Evolutionary conservation across 2,888 invertebrate species (phyloP), one percentile per base, ranked within the genome.

Genomic region (Synanthedon formicaeformis): DNA sequence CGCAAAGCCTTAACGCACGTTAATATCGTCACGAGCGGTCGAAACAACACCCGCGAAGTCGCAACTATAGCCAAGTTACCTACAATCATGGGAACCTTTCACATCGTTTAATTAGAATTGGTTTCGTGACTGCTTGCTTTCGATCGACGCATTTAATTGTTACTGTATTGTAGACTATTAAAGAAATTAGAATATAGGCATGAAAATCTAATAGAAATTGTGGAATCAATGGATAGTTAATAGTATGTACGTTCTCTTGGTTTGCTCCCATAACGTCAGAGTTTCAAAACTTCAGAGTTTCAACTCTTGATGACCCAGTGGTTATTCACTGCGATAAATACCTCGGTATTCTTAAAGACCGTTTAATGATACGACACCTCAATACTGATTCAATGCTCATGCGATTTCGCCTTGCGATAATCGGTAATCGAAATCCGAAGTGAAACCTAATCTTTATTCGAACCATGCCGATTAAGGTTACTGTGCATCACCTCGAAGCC

Each of bases 31-130:
- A 54, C 48, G 50, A 53, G 53, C 50, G 50, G 45, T 53, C n/a
- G 27, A 27, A 27, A 8, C 45, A 34, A 10, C 34, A 10, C 34
- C 34, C 34, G 34, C 34, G 34, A 34, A n/a, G 14, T 45, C 12
- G 45, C 13, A 45, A n/a, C 45, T 13, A n/a, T 45, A 8, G 48
- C 34, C 34, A 41, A 53, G 50, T 53, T 27, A 8, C 18, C 11
- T 53, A 74, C 73, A 78, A 77, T 74, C 52, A 66, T 81, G 75
- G 69, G 70, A 76, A 75, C 74, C 69, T 78, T 76, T 78, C 78
- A 75, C 76, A 72, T 69, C 57, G 56, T 65, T 50, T 71, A 67
- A 71, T 73, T 72, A 66, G 72, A 77, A 71, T 69, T 66, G 58
- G 61, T 63, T 65, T 60, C 62, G 60, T 66, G 63, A 67, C 63